Evolutionary conservation across 2,797 vertebrate species (phyloP), one percentile per base, ranked within the genome.

Genomic region (Coregonus ussuriensis): DNA sequence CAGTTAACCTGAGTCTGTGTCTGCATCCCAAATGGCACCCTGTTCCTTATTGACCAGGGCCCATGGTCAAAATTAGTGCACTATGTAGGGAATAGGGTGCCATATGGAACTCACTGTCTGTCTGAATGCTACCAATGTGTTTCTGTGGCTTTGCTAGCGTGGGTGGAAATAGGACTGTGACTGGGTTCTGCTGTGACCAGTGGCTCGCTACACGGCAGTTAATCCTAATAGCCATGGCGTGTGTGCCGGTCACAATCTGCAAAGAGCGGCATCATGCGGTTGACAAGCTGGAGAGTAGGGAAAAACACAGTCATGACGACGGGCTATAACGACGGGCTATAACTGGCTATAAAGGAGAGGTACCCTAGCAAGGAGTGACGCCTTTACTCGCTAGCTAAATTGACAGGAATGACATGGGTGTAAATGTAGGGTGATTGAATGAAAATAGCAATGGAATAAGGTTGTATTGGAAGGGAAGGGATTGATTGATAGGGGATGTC

Each of bases 181-280:
- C 68, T 11, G 51, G 51, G 13, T 65, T 65, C 11, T 29, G 65
- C 59, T 35, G 15, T 52, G 79, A 51, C 77, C 54, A 29, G 80
- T 16, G 66, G 66, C 76, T 78, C 65, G 33, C 68, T 79, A 25
- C n/a, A 35, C 76, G 69, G 77, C 79, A 82, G 59, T 82, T 83
- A 77, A 84, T 84, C 69, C 71, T 76, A 83, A 88, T 79, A 85
- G 83, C 79, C 74, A 13, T 33, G 71, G 79, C 78, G 80, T 83
- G 82, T 68, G 77, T 29, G 68, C 77, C 6, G 59, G 73, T 85
- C 86, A 79, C 51, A 79, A 82, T 87, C 83, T 76, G 21, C 73
- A 81, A 75, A 47, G 74, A 82, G 65, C 78, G 75, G 74, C 85
- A 75, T 89, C 81, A 86, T 72, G 72, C 35, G 29, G 72, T 74